Base-by-base conservation (phyloP, 2,113 vertebrate species). In the Mohoua ochrocephala region DNA sequence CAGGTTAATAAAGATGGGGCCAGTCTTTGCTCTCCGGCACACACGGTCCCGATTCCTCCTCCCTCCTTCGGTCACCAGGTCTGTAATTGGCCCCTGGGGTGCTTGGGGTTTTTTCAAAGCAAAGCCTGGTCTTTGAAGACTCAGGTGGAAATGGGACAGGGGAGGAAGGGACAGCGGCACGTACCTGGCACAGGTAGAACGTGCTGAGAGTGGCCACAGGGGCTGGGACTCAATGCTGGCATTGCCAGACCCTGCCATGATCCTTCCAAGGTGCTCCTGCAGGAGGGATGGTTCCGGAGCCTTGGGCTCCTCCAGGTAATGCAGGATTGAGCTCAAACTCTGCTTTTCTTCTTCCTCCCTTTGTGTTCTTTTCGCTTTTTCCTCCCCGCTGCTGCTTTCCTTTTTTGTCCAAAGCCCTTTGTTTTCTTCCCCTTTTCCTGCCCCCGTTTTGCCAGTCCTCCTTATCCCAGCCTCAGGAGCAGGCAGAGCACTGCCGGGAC, bases 161-260 rank as follows among this genome's bases (percentile, higher is more conserved):
- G 21, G 19, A 60, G 17, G 28, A 92, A 31, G 20, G 18, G 60
- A 65, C 26, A 54, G 20, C 0, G 0, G 28, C 49, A 73, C n/a
- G 17, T 0, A 2, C 31, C 49, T 28, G 75, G 17, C 35, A 31
- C 52, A 75, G 73, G 73, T 63, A 35, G 61, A 78, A 80, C 1
- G 0, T 20, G 16, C 47, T 33, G 57, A n/a, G 45, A 41, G 39
- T 10, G 18, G 31, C 22, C 4, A 5, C 3, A 56, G 64, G 6
- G 12, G 17, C 54, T 15, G 2, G 41, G 11, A 76, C 27, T 26
- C 73, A 24, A 3, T 4, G 6, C 33, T 50, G 84, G 60, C 39
- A 17, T 41, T 45, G 39, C 42, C 37, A 41, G 41, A n/a, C 0
- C 1, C 53, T 65, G 76, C 68, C 81, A 16, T 0, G 0, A 30